Evolutionary conservation across 2,888 invertebrate genomes (phyloP).

Genomic region (Dugesia japonica): DNA sequence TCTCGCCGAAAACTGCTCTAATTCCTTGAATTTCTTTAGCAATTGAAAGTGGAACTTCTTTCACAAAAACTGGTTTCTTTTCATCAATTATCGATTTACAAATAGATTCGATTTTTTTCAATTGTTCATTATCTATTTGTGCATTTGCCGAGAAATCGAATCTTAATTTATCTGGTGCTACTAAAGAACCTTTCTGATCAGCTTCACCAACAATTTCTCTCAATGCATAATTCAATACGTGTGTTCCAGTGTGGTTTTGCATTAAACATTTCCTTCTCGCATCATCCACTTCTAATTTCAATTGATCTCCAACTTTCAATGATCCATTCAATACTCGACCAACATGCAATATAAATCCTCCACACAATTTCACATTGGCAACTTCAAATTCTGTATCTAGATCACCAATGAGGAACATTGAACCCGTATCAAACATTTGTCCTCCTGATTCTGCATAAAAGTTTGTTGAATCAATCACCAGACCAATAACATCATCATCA

Average conservation of each 20-base stretch:
- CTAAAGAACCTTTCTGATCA: slow-evolving; percentile 86
- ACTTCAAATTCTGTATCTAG: slow-evolving; percentile 70
- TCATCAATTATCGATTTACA: not conserved
- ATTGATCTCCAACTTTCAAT: slow-evolving; percentile 66
- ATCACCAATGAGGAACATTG: slow-evolving; percentile 27
- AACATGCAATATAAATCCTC: slow-evolving; percentile 81
- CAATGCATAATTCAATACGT: slow-evolving; percentile 80
- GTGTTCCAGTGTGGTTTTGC: slow-evolving; percentile 97
- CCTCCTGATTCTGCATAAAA: slow-evolving; percentile 99
- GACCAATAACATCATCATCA: slow-evolving; percentile 50
- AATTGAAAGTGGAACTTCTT: not conserved
- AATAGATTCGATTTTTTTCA: not conserved
- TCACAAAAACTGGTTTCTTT: not conserved
- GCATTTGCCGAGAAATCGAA: slow-evolving; percentile 86
- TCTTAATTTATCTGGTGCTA: slow-evolving; percentile 81
- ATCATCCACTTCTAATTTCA: slow-evolving; percentile 66
- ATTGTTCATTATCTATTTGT: slow-evolving; percentile 16
- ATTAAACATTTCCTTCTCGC: slow-evolving; percentile 72
- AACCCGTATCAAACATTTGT: slow-evolving; percentile 68
- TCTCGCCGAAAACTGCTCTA: slow-evolving; percentile 84
- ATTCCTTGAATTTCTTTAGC: not conserved
- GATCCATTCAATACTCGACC: slow-evolving; percentile 65
- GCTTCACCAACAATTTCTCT: slow-evolving; percentile 72
- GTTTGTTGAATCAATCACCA: slow-evolving; percentile 72
- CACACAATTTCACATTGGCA: slow-evolving; percentile 64